These are phyloP conservation scores for Sula dactylatra DNA, from an alignment of 2,113 vertebrate species.

Conservation along the genomic window DNA sequence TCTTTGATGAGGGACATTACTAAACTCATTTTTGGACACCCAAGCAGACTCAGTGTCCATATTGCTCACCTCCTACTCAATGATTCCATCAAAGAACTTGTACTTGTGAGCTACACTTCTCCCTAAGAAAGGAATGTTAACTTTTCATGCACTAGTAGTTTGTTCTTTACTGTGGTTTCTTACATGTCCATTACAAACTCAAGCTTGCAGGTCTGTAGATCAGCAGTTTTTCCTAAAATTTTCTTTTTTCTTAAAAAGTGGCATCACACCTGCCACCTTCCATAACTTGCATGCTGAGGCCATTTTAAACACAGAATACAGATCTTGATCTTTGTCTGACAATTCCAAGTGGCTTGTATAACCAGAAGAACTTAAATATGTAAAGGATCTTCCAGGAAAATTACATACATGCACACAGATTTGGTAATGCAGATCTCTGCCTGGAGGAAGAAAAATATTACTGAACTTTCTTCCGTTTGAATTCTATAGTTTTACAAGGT, in stretches of 20 bases:
- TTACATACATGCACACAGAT: neutral
- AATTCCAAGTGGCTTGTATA: neutral
- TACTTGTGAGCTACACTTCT: neutral
- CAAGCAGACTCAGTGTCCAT: neutral
- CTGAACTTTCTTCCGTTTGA: neutral
- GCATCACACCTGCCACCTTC: neutral
- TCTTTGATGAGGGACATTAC: neutral
- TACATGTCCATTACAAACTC: neutral
- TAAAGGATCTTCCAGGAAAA: neutral
- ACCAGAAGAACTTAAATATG: neutral
- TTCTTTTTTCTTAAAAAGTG: neutral
- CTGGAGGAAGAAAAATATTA: neutral
- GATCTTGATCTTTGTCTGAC: neutral
- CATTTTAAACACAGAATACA: neutral
- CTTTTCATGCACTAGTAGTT: neutral
- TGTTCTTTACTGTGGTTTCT: neutral
- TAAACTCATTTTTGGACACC: neutral
- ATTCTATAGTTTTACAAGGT: neutral
- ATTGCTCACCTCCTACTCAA: neutral
- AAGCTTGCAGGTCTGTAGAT: neutral
- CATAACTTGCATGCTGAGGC: neutral
- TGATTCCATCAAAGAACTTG: neutral
- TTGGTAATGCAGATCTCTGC: neutral
- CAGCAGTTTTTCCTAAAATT: neutral
- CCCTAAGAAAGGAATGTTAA: neutral